These are phyloP conservation scores for Acanthoscelides obtectus DNA, from an alignment of 2,888 invertebrate species.

Conservation along the genomic window DNA sequence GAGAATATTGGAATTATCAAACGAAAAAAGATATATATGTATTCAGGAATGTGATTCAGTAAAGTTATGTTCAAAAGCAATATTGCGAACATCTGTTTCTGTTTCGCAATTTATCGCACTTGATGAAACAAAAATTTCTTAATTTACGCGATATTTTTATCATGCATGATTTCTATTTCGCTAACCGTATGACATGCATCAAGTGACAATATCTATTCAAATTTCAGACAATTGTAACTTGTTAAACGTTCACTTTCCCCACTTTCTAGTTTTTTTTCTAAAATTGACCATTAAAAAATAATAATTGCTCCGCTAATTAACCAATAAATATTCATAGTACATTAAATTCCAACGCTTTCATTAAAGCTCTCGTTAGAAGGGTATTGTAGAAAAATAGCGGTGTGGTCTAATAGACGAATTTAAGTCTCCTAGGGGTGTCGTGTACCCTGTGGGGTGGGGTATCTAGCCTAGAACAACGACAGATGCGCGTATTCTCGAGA, in stretches of 20 bases:
- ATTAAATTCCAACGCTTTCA: background rate
- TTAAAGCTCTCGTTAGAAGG: background rate
- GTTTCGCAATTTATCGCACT: background rate
- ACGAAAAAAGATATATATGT: background rate
- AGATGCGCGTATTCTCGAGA: conserved; percentile 21
- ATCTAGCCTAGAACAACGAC: conserved; percentile 21
- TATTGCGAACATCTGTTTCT: background rate
- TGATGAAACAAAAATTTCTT: background rate
- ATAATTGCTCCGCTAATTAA: background rate
- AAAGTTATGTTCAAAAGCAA: background rate
- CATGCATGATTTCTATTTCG: background rate
- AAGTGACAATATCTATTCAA: background rate
- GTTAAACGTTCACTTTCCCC: background rate
- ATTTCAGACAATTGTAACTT: background rate
- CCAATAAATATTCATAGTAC: background rate
- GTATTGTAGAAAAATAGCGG: background rate
- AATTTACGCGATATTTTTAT: background rate
- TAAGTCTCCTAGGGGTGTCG: conserved; percentile 26
- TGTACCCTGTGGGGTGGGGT: conserved; percentile 26
- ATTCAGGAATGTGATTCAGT: background rate
- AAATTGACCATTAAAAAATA: background rate
- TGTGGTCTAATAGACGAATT: conserved; percentile 14
- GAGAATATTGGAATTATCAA: background rate
- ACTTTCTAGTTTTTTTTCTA: background rate
- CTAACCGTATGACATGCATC: background rate